Conservation (phyloP, 2,797 vertebrate genomes). For the Mallotus villosus region DNA sequence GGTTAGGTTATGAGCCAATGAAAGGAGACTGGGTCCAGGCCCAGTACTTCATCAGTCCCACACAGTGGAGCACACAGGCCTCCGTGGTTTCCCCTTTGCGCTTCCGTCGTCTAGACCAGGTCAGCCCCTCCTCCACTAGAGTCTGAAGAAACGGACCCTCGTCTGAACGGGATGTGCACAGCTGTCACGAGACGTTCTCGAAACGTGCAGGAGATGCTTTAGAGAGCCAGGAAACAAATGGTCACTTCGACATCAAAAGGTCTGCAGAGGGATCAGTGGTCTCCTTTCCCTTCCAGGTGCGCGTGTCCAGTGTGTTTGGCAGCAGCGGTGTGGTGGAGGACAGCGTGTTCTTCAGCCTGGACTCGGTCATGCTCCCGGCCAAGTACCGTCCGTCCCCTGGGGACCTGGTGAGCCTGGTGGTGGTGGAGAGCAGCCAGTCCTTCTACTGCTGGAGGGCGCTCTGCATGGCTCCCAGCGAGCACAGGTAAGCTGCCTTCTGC, state of each 20-base stretch:
- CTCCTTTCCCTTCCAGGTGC: slow-evolving; percentile 69
- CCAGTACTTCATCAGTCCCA: slow-evolving; percentile 81
- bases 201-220: no score
- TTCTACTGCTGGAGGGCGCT: slow-evolving; percentile 90
- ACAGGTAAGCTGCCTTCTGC: slow-evolving; percentile 64
- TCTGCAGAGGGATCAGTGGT: background rate
- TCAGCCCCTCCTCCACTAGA: slow-evolving; percentile 49
- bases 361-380: slow-evolving; percentile 82
- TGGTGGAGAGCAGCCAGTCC: slow-evolving; percentile 92
- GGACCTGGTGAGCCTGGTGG: slow-evolving; percentile 84
- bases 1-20: slow-evolving; percentile 83
- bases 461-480: slow-evolving; percentile 80
- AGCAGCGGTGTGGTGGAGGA: slow-evolving; percentile 84
- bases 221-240: no score
- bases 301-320: slow-evolving; percentile 80
- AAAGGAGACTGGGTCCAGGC: slow-evolving; percentile 95
- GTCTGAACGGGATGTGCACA: no score
- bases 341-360: slow-evolving; percentile 86
- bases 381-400: slow-evolving; percentile 76
- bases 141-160: no score
- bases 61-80: slow-evolving; percentile 84
- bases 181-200: no score
- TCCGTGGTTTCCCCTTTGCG: slow-evolving; percentile 84
- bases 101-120: slow-evolving; percentile 85
- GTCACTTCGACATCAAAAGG: background rate